Evolutionary conservation across 2,797 vertebrate species (phyloP).

Genomic region (Amblyraja radiata): DNA sequence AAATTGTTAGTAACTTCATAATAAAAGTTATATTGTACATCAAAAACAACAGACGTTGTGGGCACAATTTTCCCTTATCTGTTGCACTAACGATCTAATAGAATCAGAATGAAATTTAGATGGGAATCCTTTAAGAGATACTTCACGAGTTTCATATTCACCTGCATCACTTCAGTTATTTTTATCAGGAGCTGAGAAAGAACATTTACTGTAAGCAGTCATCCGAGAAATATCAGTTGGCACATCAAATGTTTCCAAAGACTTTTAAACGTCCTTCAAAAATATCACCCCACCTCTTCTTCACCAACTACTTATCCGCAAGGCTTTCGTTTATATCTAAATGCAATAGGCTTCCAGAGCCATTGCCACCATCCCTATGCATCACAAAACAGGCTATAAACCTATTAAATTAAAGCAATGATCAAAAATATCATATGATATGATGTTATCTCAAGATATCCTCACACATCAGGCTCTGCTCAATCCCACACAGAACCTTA

Average conservation of each 20-base stretch:
- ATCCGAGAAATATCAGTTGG: background rate
- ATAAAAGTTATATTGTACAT: background rate
- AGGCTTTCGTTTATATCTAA: background rate
- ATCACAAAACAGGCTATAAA: background rate
- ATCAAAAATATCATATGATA: background rate
- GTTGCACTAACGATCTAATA: background rate
- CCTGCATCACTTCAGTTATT: background rate
- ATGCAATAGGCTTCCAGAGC: background rate
- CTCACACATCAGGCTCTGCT: background rate
- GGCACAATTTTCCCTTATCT: background rate
- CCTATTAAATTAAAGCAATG: background rate
- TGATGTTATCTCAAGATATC: background rate
- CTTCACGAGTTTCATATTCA: background rate
- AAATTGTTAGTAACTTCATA: slow-evolving; percentile 13
- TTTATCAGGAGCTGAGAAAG: background rate
- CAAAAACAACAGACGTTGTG: background rate
- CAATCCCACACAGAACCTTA: background rate
- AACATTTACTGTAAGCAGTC: background rate
- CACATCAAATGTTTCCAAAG: background rate
- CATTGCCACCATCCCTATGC: background rate
- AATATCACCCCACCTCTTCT: background rate
- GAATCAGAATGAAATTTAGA: background rate
- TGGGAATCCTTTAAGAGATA: background rate
- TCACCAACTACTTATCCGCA: background rate
- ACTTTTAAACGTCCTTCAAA: background rate